A percentile compares a stretch with the other conserved stretches of the same genome.
phyloP scores from a whole-genome alignment of 2,797 vertebrate genomes.

The Thamnophis elegans region DNA sequence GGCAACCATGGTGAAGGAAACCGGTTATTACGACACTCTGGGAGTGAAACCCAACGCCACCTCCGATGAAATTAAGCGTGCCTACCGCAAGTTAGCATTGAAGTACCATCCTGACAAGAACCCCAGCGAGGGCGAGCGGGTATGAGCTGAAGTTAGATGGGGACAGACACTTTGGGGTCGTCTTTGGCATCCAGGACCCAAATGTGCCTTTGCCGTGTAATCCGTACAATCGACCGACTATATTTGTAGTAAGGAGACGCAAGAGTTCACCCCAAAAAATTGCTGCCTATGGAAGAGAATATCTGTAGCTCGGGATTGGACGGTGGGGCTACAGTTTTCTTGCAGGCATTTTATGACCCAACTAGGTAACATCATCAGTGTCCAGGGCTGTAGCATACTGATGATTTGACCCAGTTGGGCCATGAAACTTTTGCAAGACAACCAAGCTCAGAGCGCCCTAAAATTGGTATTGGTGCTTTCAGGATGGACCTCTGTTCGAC shows the following conservation, averaged over 20 bases:
- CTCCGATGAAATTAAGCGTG: conserved; percentile 89
- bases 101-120: conserved; percentile 97
- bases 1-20: conserved; percentile 89
- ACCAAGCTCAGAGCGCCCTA: not conserved
- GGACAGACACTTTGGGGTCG: not conserved
- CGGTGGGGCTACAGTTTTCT: not conserved
- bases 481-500: not conserved
- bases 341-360: not conserved
- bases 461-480: not conserved
- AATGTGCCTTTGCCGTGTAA: not conserved
- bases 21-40: conserved; percentile 88
- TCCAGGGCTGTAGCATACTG: not conserved
- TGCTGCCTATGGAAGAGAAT: too few species aligned
- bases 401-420: not conserved
- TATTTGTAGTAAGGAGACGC: not conserved
- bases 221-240: too few species aligned
- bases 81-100: conserved; percentile 90
- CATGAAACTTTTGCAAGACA: not conserved
- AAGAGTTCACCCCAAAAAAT: not conserved
- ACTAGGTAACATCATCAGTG: not conserved
- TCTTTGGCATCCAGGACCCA: not conserved
- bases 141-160: conserved; percentile 55
- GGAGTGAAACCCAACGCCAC: conserved; percentile 82
- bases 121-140: conserved; percentile 90
- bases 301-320: not conserved